Base-by-base conservation (phyloP, 64 coral and sea anemone species). In the Astreopora myriophthalma region DNA sequence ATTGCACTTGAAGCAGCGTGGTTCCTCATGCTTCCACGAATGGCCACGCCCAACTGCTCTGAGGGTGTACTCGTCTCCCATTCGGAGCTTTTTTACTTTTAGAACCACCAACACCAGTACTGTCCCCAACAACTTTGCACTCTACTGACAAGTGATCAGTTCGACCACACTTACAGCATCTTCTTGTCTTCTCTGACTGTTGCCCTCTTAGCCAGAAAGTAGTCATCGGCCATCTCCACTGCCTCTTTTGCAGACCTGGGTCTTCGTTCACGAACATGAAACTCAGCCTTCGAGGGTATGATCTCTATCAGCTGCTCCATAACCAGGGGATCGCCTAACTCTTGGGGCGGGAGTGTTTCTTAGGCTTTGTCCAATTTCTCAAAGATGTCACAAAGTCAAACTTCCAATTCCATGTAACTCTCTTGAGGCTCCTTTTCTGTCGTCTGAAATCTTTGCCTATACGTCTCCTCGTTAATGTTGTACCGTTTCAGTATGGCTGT, bases 381-480 rank as follows among this genome's bases (percentile, higher is more conserved):
- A 42, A 73, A 74, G 20, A 83, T 24, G 46, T 92, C 89, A 30
- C 48, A 73, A 29, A 73, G 62, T 84, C 63, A 32, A 31, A 85
- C 78, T 25, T 92, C 63, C 46, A 84, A 7, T 9, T 92, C 89
- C 71, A 69, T 51, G 29, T 92, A 92, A 24, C 39, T 92, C 27
- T 92, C 89, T 12, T 92, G 77, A 84, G 35, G 48, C 8, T 23
- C 16, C 39, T 92, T 92, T 67, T n/a, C 70, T 48, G 89, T 31
- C 69, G 76, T 35, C 24, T 68, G 28, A 32, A 92, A 92, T 85
- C 89, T 79, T 55, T 84, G 89, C 48, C 89, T 44, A 67, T 92
- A 92, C 24, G 76, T 92, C 46, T 92, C 89, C 33, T 92, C 89
- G 49, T 60, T 92, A 14, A 92, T 92, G 25, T 92, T 68, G 73